phyloP scores from a whole-genome alignment of 2,888 invertebrate genomes.

The Caenorhabditis macrosperma region DNA sequence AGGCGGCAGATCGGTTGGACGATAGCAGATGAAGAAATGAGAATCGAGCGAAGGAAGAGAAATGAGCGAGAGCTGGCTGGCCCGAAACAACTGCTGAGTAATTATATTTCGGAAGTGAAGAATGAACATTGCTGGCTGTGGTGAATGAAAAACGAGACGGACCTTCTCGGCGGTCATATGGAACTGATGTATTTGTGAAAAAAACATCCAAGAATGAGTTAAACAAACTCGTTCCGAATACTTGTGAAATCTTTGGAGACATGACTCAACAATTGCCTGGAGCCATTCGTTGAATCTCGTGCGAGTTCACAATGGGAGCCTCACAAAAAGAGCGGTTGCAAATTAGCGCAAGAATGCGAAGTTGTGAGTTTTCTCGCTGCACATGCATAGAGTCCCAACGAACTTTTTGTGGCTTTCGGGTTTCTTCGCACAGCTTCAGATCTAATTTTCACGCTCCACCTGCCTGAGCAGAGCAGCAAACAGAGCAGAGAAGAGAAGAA shows the following conservation, averaged over 20 bases:
- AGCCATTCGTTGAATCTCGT: background rate
- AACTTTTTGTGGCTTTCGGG: slow-evolving; percentile 6
- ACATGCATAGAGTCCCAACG: background rate
- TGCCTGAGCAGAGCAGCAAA: slow-evolving; percentile 1
- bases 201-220: no score
- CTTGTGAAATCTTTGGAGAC: background rate
- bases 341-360: background rate
- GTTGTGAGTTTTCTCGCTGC: background rate
- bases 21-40: background rate
- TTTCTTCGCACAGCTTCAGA: slow-evolving; percentile 16
- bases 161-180: slow-evolving; percentile 30
- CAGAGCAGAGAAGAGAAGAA: background rate
- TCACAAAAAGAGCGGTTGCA: background rate
- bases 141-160: background rate
- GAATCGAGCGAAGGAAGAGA: slow-evolving; percentile 8
- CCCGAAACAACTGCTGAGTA: slow-evolving; percentile 44
- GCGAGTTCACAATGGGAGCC: background rate
- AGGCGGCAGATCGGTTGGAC: background rate
- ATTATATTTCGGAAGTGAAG: slow-evolving; percentile 36
- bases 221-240: no score
- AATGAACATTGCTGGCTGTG: background rate
- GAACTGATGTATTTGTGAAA: background rate
- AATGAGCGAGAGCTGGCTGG: slow-evolving; percentile 2
- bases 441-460: slow-evolving; percentile 52
- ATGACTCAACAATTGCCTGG: background rate